Evolutionary conservation across 2,113 vertebrate genomes (phyloP).

Genomic region (Clupea harengus): DNA sequence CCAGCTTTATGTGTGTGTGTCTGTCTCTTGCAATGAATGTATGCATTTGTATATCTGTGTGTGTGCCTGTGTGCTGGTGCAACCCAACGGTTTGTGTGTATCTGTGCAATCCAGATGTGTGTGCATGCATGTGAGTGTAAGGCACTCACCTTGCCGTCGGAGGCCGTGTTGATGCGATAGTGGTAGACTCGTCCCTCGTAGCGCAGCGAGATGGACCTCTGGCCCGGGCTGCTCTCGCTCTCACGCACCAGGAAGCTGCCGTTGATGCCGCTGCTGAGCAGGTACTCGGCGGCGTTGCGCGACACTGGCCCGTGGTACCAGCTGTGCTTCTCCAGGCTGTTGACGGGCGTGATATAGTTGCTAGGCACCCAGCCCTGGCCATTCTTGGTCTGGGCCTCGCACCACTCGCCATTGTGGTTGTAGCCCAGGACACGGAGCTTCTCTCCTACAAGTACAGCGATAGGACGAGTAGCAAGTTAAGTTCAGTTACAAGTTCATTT

Average conservation of each 20-base stretch:
- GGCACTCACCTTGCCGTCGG: slow-evolving; percentile 86
- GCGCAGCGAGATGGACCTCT: slow-evolving; percentile 95
- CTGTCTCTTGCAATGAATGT: too few species aligned
- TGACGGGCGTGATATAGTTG: slow-evolving; percentile 99
- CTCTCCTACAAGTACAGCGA: slow-evolving; percentile 75
- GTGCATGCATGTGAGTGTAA: too few species aligned
- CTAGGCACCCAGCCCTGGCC: slow-evolving; percentile 98
- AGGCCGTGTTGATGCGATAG: slow-evolving; percentile 95
- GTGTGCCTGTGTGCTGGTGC: too few species aligned
- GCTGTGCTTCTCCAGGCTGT: slow-evolving; percentile 97
- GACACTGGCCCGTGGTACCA: slow-evolving; percentile 99
- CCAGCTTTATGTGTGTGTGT: too few species aligned
- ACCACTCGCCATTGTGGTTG: slow-evolving; percentile 99
- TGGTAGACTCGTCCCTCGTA: slow-evolving; percentile 98
- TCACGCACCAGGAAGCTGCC: slow-evolving; percentile 97
- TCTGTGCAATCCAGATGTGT: not conserved
- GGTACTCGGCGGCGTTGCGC: slow-evolving; percentile 93
- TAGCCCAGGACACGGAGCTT: slow-evolving; percentile 96
- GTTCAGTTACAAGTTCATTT: too few species aligned
- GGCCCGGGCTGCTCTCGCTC: slow-evolving; percentile 97
- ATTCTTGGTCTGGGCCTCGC: slow-evolving; percentile 96
- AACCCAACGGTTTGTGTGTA: too few species aligned
- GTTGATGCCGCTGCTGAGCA: slow-evolving; percentile 95
- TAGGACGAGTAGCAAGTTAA: too few species aligned
- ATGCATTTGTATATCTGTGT: too few species aligned